Conservation (phyloP, 2,888 invertebrate species). For the Scaptomyza flava region DNA sequence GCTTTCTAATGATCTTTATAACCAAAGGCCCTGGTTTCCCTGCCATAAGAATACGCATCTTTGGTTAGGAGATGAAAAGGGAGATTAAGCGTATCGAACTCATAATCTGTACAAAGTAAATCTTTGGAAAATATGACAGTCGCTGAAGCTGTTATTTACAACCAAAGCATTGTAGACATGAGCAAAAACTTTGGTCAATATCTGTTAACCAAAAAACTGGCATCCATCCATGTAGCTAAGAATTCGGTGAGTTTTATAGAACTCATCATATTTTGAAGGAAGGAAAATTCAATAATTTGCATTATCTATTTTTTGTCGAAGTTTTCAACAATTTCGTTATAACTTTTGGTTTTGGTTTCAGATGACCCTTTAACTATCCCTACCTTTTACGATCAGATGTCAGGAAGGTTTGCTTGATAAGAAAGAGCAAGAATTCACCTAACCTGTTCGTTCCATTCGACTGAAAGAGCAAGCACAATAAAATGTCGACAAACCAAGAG, state of each 20-base stretch:
- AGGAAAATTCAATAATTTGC: no score
- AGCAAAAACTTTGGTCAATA: constrained; percentile 23
- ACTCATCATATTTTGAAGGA: no score
- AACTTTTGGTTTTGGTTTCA: no score
- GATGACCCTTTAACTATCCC: no score
- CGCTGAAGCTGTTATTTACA: constrained; percentile 22
- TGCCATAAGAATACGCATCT: constrained; percentile 4
- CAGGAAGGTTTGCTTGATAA: no score
- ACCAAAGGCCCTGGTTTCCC: background rate
- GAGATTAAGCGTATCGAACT: background rate
- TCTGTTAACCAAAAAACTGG: constrained; percentile 31
- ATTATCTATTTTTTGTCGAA: constrained; percentile 10
- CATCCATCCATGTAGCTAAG: constrained; percentile 39
- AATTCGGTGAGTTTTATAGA: background rate
- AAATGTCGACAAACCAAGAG: background rate
- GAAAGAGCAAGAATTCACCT: no score
- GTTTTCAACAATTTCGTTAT: constrained; percentile 37
- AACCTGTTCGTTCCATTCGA: constrained; percentile 5
- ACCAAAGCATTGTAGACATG: constrained; percentile 10
- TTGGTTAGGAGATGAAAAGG: constrained; percentile 24
- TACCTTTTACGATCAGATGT: no score
- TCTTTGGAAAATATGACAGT: no score
- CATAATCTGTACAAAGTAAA: constrained; percentile 37
- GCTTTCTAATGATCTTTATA: constrained; percentile 39
- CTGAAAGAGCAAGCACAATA: background rate